These are phyloP conservation scores for Clarias macrocephalus DNA, from an alignment of 2,113 vertebrate genomes.

Conservation along the genomic window DNA sequence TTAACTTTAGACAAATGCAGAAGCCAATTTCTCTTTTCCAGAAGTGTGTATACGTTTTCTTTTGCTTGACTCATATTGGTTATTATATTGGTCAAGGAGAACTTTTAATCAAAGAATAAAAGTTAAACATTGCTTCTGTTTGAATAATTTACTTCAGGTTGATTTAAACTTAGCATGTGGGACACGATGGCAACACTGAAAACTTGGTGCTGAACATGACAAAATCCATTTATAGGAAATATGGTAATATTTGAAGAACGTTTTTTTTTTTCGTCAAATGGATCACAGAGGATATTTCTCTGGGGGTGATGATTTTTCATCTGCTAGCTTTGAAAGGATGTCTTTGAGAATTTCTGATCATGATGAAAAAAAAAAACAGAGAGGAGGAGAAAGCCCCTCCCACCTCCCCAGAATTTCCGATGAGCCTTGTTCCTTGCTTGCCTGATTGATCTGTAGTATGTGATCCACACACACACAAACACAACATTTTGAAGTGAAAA, in stretches of 20 bases:
- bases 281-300: background rate
- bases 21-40: no score
- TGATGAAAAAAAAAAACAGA: background rate
- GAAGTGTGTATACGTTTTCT: no score
- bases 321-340: background rate
- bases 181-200: background rate
- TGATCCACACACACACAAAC: constrained; percentile 13
- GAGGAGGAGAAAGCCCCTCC: background rate
- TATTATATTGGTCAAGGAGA: background rate
- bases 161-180: background rate
- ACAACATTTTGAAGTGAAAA: no score
- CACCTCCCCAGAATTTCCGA: background rate
- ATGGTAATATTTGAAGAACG: background rate
- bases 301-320: background rate
- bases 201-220: background rate
- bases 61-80: no score
- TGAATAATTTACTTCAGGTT: background rate
- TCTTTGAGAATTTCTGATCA: background rate
- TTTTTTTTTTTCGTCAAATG: background rate
- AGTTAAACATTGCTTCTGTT: background rate
- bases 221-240: background rate
- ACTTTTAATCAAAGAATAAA: background rate
- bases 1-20: no score
- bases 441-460: background rate
- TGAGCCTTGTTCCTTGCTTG: background rate